Conservation (phyloP, 2,113 vertebrate genomes). For the Centropus unirufus region DNA sequence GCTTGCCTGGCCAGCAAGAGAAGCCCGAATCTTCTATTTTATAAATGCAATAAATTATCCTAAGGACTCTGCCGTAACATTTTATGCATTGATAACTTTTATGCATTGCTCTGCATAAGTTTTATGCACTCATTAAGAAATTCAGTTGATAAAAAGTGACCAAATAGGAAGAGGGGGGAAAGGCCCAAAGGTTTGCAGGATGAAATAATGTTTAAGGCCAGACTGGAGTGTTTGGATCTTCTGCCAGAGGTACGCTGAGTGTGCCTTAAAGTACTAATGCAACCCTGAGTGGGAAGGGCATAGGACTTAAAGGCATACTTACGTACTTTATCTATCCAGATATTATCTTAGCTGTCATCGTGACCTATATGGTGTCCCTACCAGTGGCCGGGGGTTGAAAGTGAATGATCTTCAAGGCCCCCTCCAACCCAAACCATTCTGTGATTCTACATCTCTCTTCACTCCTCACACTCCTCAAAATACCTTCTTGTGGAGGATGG, state of each 20-base stretch:
- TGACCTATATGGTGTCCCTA: not conserved
- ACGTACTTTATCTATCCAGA: not conserved
- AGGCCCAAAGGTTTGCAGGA: slow-evolving; percentile 30
- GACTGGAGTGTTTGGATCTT: not conserved
- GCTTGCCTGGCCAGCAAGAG: not conserved
- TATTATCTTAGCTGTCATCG: not conserved
- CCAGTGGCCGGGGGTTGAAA: too few relatives aligned
- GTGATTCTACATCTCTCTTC: too few relatives aligned
- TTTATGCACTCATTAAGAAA: slow-evolving; percentile 64
- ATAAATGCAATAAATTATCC: slow-evolving; percentile 39
- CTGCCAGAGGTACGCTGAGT: not conserved
- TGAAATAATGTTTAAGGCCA: slow-evolving; percentile 39
- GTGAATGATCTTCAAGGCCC: too few relatives aligned
- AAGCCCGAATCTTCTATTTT: slow-evolving; percentile 9
- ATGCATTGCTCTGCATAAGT: slow-evolving; percentile 57
- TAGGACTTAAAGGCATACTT: not conserved
- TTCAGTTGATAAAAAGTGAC: slow-evolving; percentile 63
- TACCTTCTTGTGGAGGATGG: not conserved
- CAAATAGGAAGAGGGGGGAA: not conserved
- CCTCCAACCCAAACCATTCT: too few relatives aligned
- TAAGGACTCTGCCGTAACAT: slow-evolving; percentile 6
- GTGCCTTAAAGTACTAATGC: not conserved
- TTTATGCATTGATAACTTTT: slow-evolving; percentile 59
- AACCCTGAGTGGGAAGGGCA: not conserved
- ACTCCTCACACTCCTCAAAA: not conserved